These are phyloP conservation scores for Ennomos fuscantarius DNA, from an alignment of 2,888 invertebrate genomes.

Conservation along the genomic window DNA sequence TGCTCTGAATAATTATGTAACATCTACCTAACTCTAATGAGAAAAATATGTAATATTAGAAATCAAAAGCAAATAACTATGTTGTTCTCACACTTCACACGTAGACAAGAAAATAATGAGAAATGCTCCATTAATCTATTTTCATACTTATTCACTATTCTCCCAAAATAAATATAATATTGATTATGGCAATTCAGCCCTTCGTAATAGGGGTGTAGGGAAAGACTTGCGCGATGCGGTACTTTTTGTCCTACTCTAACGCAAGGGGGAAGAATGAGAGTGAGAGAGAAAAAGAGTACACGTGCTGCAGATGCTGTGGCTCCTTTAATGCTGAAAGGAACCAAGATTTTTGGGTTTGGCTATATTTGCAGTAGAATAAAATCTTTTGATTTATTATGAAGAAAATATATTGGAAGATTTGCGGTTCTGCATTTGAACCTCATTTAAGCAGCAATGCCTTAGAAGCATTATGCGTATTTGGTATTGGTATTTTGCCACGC, in stretches of 20 bases:
- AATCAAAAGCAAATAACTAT: no score
- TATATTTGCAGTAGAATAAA: no score
- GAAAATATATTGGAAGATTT: no score
- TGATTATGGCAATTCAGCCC: constrained; percentile 66
- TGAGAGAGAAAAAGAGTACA: constrained; percentile 53
- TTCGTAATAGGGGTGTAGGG: constrained; percentile 54
- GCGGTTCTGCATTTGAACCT: no score
- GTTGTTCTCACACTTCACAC: no score
- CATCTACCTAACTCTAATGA: no score
- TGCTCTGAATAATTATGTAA: no score
- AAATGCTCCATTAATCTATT: constrained; percentile 27
- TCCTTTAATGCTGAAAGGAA: constrained; percentile 46
- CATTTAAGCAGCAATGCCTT: no score
- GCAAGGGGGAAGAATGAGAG: constrained; percentile 36
- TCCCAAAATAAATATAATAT: constrained; percentile 58
- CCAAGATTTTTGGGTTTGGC: constrained; percentile 33
- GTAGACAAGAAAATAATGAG: background rate
- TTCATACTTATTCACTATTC: constrained; percentile 43
- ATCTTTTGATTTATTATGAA: no score
- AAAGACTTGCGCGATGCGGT: constrained; percentile 71
- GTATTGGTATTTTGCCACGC: no score
- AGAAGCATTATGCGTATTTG: no score
- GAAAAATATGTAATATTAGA: no score
- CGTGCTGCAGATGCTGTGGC: constrained; percentile 75
- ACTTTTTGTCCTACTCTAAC: constrained; percentile 51